Evolutionary conservation across 2,113 vertebrate species (phyloP).

Genomic region (Sciurus niger): DNA sequence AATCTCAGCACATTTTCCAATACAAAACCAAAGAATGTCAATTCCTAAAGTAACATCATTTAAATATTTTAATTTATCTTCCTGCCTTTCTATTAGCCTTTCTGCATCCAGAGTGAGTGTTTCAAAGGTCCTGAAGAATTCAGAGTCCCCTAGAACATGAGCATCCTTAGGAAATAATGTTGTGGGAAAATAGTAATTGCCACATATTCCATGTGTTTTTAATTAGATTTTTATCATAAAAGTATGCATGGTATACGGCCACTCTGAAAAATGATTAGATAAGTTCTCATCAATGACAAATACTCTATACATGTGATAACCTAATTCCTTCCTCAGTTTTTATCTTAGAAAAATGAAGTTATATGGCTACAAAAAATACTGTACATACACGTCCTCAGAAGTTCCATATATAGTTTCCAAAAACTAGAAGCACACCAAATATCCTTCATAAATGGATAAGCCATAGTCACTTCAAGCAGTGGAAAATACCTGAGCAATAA

Average conservation of each 20-base stretch:
- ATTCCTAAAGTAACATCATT: not conserved
- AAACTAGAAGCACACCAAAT: not conserved
- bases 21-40: slow-evolving; percentile 40
- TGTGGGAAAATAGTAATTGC: slow-evolving; percentile 22
- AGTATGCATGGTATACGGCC: not conserved
- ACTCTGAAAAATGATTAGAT: not conserved
- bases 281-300: not conserved
- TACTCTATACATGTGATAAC: not conserved
- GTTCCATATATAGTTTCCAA: not conserved
- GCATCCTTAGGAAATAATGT: not conserved
- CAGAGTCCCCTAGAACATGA: not conserved
- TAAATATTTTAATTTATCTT: slow-evolving; percentile 49
- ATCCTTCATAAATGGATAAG: not conserved
- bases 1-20: not conserved
- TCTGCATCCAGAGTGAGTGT: not conserved
- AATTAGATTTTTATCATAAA: not conserved
- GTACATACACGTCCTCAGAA: not conserved
- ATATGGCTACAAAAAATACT: not conserved
- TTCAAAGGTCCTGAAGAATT: not conserved
- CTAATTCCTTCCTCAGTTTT: not conserved
- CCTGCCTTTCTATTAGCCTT: not conserved
- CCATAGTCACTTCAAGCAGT: not conserved
- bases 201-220: not conserved
- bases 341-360: slow-evolving; percentile 18
- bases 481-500: not conserved